Base-by-base conservation (phyloP, 2,888 invertebrate genomes). In the Gerosis bhagava region DNA sequence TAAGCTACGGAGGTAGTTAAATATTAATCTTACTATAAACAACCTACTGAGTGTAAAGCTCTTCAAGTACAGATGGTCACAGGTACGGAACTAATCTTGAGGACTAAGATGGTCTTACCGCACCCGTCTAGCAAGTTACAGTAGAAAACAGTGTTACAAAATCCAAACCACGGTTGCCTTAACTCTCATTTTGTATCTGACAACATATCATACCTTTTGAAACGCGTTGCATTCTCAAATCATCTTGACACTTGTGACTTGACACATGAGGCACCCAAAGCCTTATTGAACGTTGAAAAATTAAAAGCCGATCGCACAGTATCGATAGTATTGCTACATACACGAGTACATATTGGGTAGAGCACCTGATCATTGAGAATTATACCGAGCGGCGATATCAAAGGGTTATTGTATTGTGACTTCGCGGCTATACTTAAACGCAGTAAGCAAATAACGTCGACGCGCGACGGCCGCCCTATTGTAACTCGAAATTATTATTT, bases 391-490 rank as follows among this genome's bases (percentile, higher is more conserved):
- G 77, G 76, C 64, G 50, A 42, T 34, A 53, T 73, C 73, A 77
- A 75, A 76, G 73, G 63, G 50, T 54, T 62, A 76, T 73, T 75
- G 75, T 77, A 67, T 45, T 32, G 39, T 59, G 63, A 44, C 40
- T 5, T 19, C 25, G 35, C 44, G 53, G n/a, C n/a, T n/a, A n/a
- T n/a, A n/a, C n/a, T n/a, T 53, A 50, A 51, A 41, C 51, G 26
- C 51, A 47, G n/a, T n/a, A n/a, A 53, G 59, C 59, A 59, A 58
- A 56, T 55, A 55, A 53, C 52, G 50, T 37, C 46, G 37, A 34
- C 49, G 35, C 28, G 6, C 50, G 59, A 58, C 59, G 52, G 50
- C 44, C 40, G 50, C 42, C 37, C 60, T 56, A 63, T 63, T 66
- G 63, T 65, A 56, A 51, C 52, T 41, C 50, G 28, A 52, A 56